Conservation (phyloP, 2,113 vertebrate genomes). For the Eulemur rufifrons region DNA sequence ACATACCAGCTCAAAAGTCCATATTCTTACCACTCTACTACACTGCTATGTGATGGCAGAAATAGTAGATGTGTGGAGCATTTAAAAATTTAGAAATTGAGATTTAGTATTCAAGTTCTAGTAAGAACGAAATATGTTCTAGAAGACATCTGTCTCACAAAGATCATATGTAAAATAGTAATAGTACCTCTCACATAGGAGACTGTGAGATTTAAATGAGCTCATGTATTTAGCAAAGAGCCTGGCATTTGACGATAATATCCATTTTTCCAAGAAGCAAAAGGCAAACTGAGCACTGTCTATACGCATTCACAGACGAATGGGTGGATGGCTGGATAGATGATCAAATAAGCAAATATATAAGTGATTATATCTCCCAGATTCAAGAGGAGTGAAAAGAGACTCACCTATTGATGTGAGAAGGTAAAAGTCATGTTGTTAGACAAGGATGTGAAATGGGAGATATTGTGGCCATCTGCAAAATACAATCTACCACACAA, state of each 20-base stretch:
- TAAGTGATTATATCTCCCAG: neutral
- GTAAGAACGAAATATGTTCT: neutral
- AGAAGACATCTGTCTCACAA: neutral
- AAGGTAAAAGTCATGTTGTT: neutral
- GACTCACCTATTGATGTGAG: neutral
- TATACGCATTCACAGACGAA: neutral
- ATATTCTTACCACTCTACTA: neutral
- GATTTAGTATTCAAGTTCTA: neutral
- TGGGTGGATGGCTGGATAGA: neutral
- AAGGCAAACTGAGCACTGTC: neutral
- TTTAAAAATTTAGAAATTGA: slow-evolving; percentile 41
- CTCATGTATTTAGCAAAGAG: neutral
- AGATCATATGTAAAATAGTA: neutral
- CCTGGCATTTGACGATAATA: neutral
- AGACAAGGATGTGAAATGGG: neutral
- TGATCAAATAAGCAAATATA: neutral
- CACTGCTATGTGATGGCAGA: neutral
- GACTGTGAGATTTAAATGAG: neutral
- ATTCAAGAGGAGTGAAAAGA: neutral
- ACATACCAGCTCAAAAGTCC: neutral
- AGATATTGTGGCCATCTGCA: neutral
- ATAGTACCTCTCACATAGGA: neutral
- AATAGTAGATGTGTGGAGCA: neutral
- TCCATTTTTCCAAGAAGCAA: neutral
- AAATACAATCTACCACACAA: neutral